Conservation (phyloP, 2,888 invertebrate genomes). For the Cancer borealis region DNA sequence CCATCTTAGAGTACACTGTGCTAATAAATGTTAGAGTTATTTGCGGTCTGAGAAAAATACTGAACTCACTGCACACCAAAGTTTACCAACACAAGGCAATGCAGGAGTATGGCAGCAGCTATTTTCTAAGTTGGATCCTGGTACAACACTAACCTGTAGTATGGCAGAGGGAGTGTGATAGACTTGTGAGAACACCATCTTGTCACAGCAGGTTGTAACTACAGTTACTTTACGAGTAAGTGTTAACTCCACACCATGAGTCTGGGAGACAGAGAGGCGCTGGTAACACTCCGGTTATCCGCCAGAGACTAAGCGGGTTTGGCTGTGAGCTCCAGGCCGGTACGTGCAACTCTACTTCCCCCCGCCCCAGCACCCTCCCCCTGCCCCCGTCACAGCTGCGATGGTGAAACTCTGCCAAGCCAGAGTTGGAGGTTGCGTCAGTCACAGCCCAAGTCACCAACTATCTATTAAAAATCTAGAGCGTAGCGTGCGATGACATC, state of each 20-base stretch:
- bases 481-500: slow-evolving; percentile 34
- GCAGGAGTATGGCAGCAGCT: neutral
- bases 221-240: neutral
- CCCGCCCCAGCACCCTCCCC: neutral
- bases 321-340: neutral
- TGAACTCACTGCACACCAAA: neutral
- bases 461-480: slow-evolving; percentile 29
- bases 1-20: neutral
- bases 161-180: neutral
- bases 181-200: neutral
- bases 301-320: slow-evolving; percentile 26
- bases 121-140: neutral
- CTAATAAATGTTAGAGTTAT: neutral
- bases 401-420: slow-evolving; percentile 50
- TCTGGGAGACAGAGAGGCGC: slow-evolving; percentile 1
- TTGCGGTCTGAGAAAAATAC: neutral
- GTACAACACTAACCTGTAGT: neutral
- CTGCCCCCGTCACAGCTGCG: slow-evolving; percentile 38
- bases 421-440: slow-evolving; percentile 39
- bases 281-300: slow-evolving; percentile 36
- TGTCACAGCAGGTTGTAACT: neutral
- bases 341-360: neutral
- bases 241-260: neutral
- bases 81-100: neutral
- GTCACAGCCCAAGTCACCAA: slow-evolving; percentile 30